These are phyloP conservation scores for Rhombomys opimus DNA, from an alignment of 2,113 vertebrate genomes.

Conservation along the genomic window DNA sequence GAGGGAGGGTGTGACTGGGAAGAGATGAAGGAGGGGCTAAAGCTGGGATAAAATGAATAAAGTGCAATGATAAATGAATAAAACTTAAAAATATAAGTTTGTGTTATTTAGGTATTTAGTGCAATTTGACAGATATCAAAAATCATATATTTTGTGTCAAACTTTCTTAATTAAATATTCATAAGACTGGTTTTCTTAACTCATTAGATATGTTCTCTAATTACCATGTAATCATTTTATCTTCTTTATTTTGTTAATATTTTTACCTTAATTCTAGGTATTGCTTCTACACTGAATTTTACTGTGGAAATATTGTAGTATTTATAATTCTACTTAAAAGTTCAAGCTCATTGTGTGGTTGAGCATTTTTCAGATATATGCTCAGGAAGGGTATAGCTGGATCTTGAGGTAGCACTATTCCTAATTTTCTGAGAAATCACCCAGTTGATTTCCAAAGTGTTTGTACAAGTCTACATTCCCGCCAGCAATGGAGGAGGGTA, in stretches of 20 bases:
- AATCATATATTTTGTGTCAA: not conserved
- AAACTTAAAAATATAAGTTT: no score
- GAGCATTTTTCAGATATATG: no score
- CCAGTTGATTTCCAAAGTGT: no score
- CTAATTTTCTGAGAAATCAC: no score
- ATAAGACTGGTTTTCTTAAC: not conserved
- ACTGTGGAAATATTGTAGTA: not conserved
- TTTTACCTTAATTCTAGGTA: not conserved
- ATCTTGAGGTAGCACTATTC: no score
- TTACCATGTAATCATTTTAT: not conserved
- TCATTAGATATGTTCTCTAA: not conserved
- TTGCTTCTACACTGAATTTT: not conserved
- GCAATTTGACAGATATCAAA: not conserved
- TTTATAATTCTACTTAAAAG: not conserved
- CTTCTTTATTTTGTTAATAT: not conserved
- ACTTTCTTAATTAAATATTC: not conserved
- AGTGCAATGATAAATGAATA: no score
- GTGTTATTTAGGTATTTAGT: not conserved
- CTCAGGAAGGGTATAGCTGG: no score
- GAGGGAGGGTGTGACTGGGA: no score
- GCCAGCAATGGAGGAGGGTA: no score
- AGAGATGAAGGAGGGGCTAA: no score
- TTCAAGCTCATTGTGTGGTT: not conserved
- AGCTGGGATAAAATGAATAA: no score
- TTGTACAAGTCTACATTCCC: no score